Evolutionary conservation across 2,113 vertebrate species (phyloP).

Genomic region (Trichomycterus rosablanca): DNA sequence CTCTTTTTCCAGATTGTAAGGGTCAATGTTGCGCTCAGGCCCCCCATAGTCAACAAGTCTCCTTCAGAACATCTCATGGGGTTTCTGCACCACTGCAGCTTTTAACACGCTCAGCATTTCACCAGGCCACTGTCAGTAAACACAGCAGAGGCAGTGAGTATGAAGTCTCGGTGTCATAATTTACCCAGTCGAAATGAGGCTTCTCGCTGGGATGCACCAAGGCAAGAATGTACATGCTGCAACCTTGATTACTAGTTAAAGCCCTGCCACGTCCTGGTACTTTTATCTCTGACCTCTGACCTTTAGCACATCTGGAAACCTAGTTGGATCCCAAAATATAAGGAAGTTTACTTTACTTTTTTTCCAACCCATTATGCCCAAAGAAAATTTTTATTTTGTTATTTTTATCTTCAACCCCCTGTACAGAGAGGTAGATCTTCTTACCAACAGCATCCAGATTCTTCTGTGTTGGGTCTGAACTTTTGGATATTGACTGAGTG

Average conservation of each 20-base stretch:
- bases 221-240: constrained; percentile 76
- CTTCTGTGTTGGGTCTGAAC: constrained; percentile 71
- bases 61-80: too few species aligned
- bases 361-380: constrained; percentile 66
- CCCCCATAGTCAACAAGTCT: too few species aligned
- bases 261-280: constrained; percentile 82
- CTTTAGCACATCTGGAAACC: constrained; percentile 91
- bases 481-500: constrained; percentile 67
- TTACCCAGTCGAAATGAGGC: constrained; percentile 75
- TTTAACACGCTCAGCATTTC: constrained; percentile 68
- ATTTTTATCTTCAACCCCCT: constrained; percentile 13
- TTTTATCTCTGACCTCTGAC: constrained; percentile 93
- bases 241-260: constrained; percentile 66
- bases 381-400: constrained; percentile 58
- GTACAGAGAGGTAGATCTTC: constrained; percentile 53
- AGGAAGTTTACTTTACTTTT: constrained; percentile 89
- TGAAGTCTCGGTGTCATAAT: constrained; percentile 74
- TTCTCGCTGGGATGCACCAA: constrained; percentile 73
- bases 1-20: too few species aligned
- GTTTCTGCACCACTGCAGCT: constrained; percentile 50
- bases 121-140: constrained; percentile 65
- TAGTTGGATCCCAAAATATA: constrained; percentile 78
- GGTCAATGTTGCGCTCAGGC: too few species aligned
- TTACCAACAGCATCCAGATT: constrained; percentile 56
- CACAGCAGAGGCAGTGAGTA: constrained; percentile 63